Evolutionary conservation across 2,797 vertebrate species (phyloP).

Genomic region (Pseudochromis fuscus): DNA sequence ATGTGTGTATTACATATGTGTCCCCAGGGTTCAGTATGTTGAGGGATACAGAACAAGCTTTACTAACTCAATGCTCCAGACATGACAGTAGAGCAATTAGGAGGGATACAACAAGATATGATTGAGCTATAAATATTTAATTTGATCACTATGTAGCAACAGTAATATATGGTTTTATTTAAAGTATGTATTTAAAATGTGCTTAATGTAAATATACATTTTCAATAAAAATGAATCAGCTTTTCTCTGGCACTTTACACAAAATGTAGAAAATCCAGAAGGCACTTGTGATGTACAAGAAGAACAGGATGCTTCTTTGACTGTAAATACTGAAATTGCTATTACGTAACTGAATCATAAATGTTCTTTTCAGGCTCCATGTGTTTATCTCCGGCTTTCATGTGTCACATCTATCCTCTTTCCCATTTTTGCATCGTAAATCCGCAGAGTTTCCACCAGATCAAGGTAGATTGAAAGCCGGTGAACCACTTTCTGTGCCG

Average conservation of each 20-base stretch:
- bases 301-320: neutral
- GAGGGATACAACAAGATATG: slow-evolving; percentile 8
- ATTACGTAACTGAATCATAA: slow-evolving; percentile 24
- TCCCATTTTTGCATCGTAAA: slow-evolving; percentile 25
- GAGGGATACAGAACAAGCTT: slow-evolving; percentile 33
- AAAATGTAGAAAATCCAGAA: neutral
- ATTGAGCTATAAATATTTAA: slow-evolving; percentile 14
- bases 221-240: neutral
- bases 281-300: slow-evolving; percentile 6
- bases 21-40: slow-evolving; percentile 36
- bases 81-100: slow-evolving; percentile 9
- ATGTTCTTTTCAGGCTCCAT: slow-evolving; percentile 7
- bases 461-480: slow-evolving; percentile 58
- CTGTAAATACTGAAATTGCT: slow-evolving; percentile 4
- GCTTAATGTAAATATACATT: neutral
- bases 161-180: neutral
- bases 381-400: slow-evolving; percentile 20
- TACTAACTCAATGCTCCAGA: slow-evolving; percentile 22
- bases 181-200: slow-evolving; percentile 1
- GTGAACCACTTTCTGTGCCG: slow-evolving; percentile 35
- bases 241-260: neutral
- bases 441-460: slow-evolving; percentile 25
- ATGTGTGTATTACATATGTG: slow-evolving; percentile 40
- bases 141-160: slow-evolving; percentile 1
- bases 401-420: slow-evolving; percentile 24